Conservation (phyloP, 2,888 invertebrate genomes). For the Piscicola geometra region DNA sequence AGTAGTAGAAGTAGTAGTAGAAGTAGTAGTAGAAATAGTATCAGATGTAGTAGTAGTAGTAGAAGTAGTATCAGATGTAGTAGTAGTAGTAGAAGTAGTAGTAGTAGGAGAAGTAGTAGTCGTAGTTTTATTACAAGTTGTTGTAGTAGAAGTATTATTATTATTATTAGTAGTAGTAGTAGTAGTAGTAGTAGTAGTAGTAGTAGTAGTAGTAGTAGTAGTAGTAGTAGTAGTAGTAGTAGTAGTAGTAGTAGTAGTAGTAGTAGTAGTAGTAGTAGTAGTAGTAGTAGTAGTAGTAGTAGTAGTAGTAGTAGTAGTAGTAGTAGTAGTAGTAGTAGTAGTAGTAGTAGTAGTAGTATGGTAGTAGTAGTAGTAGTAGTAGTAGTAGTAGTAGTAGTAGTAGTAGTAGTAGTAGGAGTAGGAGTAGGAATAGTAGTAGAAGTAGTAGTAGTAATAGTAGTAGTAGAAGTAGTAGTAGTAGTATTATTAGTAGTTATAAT, state of each 20-base stretch:
- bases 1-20: not conserved
- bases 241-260: conserved; percentile 3
- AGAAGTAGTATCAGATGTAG: not conserved
- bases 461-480: not conserved
- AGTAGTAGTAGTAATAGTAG: not conserved
- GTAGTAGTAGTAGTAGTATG: conserved; percentile 2
- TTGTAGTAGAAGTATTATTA: not conserved
- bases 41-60: conserved; percentile 3
- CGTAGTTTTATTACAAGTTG: not conserved
- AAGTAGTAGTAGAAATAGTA: not conserved
- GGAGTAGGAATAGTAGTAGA: not conserved
- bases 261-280: not conserved
- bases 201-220: not conserved
- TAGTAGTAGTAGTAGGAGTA: not conserved
- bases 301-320: not conserved
- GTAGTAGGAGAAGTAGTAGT: not conserved
- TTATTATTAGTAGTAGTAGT: not conserved
- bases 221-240: not conserved
- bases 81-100: not conserved
- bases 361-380: conserved; percentile 3
- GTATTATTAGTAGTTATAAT: not conserved
- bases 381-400: conserved; percentile 1
- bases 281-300: conserved; percentile 1
- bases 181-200: not conserved
- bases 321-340: conserved; percentile 2